Conservation (phyloP, 2,113 vertebrate genomes). For the Cardinalis cardinalis region DNA sequence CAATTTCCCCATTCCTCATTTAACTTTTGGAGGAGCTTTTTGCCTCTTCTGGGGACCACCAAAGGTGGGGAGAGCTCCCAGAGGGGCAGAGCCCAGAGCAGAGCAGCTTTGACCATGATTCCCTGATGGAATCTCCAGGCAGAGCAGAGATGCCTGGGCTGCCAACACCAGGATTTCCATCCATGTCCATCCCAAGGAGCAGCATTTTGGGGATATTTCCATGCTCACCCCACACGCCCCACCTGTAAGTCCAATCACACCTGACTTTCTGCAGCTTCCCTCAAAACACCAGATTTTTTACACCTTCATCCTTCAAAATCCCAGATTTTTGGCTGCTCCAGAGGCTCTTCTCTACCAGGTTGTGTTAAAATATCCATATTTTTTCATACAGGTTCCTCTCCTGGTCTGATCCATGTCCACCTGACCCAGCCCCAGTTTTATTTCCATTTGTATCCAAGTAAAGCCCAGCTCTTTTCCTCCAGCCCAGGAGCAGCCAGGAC, state of each 20-base stretch:
- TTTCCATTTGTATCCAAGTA: neutral
- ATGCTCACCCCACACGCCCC: rapidly evolving
- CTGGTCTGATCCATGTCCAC: rapidly evolving
- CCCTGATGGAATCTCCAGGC: neutral
- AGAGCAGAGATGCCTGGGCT: neutral
- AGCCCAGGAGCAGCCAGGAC: neutral
- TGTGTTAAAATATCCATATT: neutral
- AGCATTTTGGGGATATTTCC: neutral
- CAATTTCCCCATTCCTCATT: neutral
- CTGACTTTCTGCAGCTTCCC: neutral
- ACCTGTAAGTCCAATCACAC: neutral
- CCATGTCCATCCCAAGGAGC: rapidly evolving
- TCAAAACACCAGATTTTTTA: neutral
- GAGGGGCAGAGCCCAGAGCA: rapidly evolving
- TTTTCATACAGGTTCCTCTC: neutral
- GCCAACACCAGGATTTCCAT: neutral
- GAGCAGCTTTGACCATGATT: rapidly evolving
- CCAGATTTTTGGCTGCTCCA: neutral
- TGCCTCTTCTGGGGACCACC: neutral
- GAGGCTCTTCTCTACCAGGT: neutral
- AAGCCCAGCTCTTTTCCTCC: neutral
- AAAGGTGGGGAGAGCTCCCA: neutral
- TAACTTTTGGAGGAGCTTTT: neutral
- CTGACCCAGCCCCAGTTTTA: rapidly evolving
- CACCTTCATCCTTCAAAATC: neutral